Evolutionary conservation across 2,113 vertebrate genomes (phyloP), one percentile per base, ranked within the genome.

Genomic region (Meleagris gallopavo): DNA sequence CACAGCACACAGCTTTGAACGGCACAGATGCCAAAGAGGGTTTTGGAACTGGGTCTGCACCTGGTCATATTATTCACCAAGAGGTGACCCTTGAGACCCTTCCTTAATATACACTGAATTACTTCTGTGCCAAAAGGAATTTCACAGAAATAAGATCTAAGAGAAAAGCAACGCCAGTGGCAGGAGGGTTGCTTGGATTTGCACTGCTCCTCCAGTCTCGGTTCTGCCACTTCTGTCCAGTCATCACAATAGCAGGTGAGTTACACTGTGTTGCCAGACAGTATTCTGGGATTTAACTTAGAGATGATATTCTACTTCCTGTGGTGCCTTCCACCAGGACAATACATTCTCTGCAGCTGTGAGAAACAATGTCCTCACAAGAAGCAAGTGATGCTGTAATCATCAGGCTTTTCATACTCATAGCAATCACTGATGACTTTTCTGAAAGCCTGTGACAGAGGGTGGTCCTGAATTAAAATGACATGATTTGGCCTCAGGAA

Each of bases 11-110:
- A 84, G 71, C 86, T 89, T 69, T 81, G 4, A 72, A n/a, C 15
- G 34, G 45, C 87, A 94, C 71, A 94, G 83, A 91, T 89, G 79
- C 60, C 88, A 41, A 92, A 88, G 78, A 92, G n/a, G 57, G 41
- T 76, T 45, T 81, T 80, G 79, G 57, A 85, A 32, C 40, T 36
- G 30, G 41, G 50, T 74, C 41, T 84, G 86, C 82, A 95, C 92
- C 88, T 95, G 86, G 43, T 30, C 65, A 30, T 1, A 0, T 91
- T 75, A 88, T 94, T 95, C 52, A 90, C 72, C 40, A 52, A 48
- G 74, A 89, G 32, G 95, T 71, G 93, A 95, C 96, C 77, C 78
- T 67, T 58, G 71, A 95, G 73, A 54, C 30, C 11, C 36, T 72
- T 69, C 38, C 70, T 70, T 93, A 62, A 90, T 83, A 88, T 75